A percentile compares a stretch with the other conserved stretches of the same genome.
phyloP scores from a whole-genome alignment of 37 sponge, comb jelly and placozoan genomes.

The Diacarnus erythraeanus region DNA sequence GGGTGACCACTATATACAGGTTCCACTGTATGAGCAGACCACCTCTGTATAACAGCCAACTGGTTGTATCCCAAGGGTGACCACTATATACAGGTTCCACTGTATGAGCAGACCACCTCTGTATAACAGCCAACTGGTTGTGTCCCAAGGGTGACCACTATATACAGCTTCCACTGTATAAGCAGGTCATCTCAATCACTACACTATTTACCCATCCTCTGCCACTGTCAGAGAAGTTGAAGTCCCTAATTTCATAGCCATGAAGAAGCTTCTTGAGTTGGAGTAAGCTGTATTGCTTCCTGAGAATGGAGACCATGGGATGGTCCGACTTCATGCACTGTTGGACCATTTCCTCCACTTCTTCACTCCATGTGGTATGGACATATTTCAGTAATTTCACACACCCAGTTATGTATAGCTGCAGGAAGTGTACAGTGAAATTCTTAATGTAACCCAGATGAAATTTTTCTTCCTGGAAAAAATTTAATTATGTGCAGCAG shows the following conservation, averaged over 20 bases:
- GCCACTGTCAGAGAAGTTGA: slow-evolving; percentile 41
- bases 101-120: too few relatives aligned
- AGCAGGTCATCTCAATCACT: neutral
- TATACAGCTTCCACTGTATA: too few relatives aligned
- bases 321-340: slow-evolving; percentile 21
- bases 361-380: slow-evolving; percentile 49
- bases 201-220: slow-evolving; percentile 35
- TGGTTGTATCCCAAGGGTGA: too few relatives aligned
- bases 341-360: slow-evolving; percentile 60
- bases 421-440: neutral
- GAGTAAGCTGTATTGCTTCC: slow-evolving; percentile 45
- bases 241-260: slow-evolving; percentile 57
- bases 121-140: too few relatives aligned
- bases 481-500: too few relatives aligned
- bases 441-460: too few relatives aligned
- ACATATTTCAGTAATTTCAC: slow-evolving; percentile 43
- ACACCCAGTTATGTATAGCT: slow-evolving; percentile 47
- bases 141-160: too few relatives aligned
- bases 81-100: too few relatives aligned
- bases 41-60: too few relatives aligned
- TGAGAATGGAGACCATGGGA: slow-evolving; percentile 36
- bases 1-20: too few relatives aligned
- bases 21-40: too few relatives aligned
- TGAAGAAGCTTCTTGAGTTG: slow-evolving; percentile 54
- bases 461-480: too few relatives aligned